phyloP scores from a whole-genome alignment of 1,140 invertebrate genomes.

The Tetragonula clypearis region DNA sequence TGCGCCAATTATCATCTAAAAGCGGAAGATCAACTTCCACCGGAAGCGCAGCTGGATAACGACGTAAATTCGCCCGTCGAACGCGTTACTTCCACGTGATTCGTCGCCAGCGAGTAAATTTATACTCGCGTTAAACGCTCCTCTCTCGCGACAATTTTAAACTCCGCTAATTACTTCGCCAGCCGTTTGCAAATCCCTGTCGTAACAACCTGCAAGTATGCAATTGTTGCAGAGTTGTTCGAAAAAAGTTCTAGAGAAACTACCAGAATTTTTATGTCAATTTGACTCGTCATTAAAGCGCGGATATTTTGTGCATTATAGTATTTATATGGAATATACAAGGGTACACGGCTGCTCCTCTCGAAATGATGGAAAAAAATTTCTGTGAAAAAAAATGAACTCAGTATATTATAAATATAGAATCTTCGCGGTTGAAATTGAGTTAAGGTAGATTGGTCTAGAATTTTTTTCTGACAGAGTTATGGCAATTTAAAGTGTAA shows the following conservation, averaged over 20 bases:
- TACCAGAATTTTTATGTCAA: background rate
- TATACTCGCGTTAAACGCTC: background rate
- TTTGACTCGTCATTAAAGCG: background rate
- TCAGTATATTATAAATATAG: too few species aligned
- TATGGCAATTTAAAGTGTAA: too few species aligned
- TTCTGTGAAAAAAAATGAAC: too few species aligned
- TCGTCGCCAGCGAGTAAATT: background rate
- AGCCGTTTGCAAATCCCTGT: slow-evolving; percentile 10
- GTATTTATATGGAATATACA: too few species aligned
- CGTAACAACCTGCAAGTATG: background rate
- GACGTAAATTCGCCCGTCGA: background rate
- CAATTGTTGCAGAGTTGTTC: slow-evolving; percentile 1
- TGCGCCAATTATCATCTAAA: slow-evolving; percentile 4
- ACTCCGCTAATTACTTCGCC: slow-evolving; percentile 18
- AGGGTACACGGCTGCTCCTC: too few species aligned
- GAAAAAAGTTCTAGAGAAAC: background rate
- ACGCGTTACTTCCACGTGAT: slow-evolving; percentile 5
- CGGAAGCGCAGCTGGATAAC: background rate
- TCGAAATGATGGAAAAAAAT: too few species aligned
- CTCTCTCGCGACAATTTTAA: slow-evolving; percentile 26
- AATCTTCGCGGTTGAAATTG: too few species aligned
- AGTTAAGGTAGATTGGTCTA: too few species aligned
- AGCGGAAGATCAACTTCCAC: slow-evolving; percentile 3
- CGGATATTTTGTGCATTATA: too few species aligned
- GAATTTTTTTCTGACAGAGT: too few species aligned